Evolutionary conservation across 2,113 vertebrate genomes (phyloP), one percentile per base, ranked within the genome.

Genomic region (Oryzias celebensis): DNA sequence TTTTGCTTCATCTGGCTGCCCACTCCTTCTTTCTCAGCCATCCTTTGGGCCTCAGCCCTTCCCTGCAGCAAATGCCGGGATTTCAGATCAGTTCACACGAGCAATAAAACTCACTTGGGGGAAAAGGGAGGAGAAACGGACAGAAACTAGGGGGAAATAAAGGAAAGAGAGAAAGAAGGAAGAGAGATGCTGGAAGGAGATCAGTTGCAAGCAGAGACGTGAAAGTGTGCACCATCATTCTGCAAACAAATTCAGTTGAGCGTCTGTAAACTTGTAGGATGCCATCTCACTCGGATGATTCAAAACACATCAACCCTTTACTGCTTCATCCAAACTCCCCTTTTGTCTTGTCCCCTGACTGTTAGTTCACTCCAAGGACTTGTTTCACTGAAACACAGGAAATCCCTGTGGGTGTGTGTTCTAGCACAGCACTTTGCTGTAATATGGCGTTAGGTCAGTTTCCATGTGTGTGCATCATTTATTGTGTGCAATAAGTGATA

Each of bases 211-310:
- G 61, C n/a, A 52, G 24, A 59, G 23, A 57, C 45, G 45, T 22
- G 42, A 17, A 59, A 45, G 24, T 16, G 14, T 14, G 55, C 23
- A 10, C 77, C 20, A 28, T 62, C 18, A 28, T 62, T 85, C 73
- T 85, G 78, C 78, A 87, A 84, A 84, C 52, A 69, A n/a, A 36
- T 69, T 71, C 73, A 65, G 71, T 73, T 82, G 58, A 68, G 73
- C 58, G 65, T 77, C 68, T n/a, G 68, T 17, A 18, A 36, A 36
- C 31, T 1, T 2, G 4, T 20, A 26, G 52, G 48, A 54, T 26
- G n/a, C 7, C 48, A 68, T 71, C 67, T 85, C 73, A 75, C 72
- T 74, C 71, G 67, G 75, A 84, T 52, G 28, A 78, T 87, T 88
- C 17, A 28, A 0, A 44, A 36, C 13, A 67, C 28, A 16, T 20